Evolutionary conservation across 2,888 invertebrate genomes (phyloP).

Genomic region (Neocrepidodera transversa): DNA sequence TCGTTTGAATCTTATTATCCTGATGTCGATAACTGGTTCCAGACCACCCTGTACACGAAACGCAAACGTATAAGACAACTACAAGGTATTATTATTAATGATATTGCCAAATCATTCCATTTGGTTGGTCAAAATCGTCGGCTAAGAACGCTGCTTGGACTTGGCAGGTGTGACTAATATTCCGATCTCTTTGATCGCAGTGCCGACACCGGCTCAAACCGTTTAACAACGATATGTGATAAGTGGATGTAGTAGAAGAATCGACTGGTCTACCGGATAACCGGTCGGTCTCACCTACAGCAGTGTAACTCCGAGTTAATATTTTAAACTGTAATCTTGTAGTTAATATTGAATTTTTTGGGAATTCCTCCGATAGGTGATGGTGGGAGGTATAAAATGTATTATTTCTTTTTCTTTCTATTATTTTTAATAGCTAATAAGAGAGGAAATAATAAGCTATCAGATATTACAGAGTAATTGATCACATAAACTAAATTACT

Average conservation of each 20-base stretch:
- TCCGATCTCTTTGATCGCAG: constrained; percentile 54
- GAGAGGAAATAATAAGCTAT: too few species aligned
- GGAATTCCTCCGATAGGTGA: constrained; percentile 44
- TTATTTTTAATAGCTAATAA: too few species aligned
- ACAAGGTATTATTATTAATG: constrained; percentile 55
- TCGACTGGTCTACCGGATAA: constrained; percentile 43
- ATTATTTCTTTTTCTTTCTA: too few species aligned
- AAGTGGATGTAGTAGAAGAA: constrained; percentile 4
- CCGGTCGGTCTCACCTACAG: constrained; percentile 57
- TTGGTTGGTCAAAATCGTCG: constrained; percentile 51
- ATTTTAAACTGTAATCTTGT: constrained; percentile 58
- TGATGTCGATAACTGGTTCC: constrained; percentile 15
- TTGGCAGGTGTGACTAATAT: constrained; percentile 62
- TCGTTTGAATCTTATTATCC: constrained; percentile 3
- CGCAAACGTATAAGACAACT: constrained; percentile 51
- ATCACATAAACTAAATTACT: too few species aligned
- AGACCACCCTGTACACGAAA: constrained; percentile 36
- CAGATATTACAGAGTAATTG: too few species aligned
- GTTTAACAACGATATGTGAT: constrained; percentile 4
- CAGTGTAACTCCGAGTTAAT: constrained; percentile 56
- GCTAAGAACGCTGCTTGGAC: constrained; percentile 51
- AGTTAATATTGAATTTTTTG: constrained; percentile 55
- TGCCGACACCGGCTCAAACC: constrained; percentile 56
- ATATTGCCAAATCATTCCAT: constrained; percentile 59
- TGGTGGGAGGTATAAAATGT: background rate